Conservation (phyloP, 1,140 invertebrate genomes). For the Megalonaias nervosa region DNA sequence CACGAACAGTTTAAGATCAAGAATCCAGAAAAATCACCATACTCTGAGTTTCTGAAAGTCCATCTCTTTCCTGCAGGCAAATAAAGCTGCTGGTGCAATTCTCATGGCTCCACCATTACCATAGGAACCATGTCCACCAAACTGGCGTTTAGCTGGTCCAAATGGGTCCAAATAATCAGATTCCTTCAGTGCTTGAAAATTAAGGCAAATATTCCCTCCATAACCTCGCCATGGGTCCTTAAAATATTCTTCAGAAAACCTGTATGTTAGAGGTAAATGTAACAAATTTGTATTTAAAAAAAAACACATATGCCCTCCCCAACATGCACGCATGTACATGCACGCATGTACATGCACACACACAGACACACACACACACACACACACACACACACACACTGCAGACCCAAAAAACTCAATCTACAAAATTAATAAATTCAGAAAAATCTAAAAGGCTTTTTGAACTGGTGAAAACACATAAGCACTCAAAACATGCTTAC, state of each 20-base stretch:
- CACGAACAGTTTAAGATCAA: no score
- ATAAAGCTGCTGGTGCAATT: constrained; percentile 81
- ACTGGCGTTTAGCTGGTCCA: constrained; percentile 80
- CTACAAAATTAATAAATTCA: no score
- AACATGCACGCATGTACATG: no score
- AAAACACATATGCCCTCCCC: no score
- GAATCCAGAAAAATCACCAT: background rate
- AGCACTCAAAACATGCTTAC: no score
- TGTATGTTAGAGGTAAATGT: constrained; percentile 31
- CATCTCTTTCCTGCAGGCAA: constrained; percentile 70
- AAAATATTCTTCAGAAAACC: constrained; percentile 80
- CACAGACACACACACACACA: no score
- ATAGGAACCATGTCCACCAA: constrained; percentile 81
- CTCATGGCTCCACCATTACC: constrained; percentile 87
- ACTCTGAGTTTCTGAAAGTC: constrained; percentile 47
- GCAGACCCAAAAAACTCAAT: no score
- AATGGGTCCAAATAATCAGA: constrained; percentile 77
- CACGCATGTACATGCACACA: no score
- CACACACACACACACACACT: no score
- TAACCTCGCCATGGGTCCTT: constrained; percentile 79
- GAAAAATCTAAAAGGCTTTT: no score
- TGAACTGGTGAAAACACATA: no score
- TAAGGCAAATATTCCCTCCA: constrained; percentile 76
- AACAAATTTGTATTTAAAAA: no score
- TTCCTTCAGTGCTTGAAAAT: constrained; percentile 78